Conservation (phyloP, 2,113 vertebrate genomes). For the Clupea harengus region DNA sequence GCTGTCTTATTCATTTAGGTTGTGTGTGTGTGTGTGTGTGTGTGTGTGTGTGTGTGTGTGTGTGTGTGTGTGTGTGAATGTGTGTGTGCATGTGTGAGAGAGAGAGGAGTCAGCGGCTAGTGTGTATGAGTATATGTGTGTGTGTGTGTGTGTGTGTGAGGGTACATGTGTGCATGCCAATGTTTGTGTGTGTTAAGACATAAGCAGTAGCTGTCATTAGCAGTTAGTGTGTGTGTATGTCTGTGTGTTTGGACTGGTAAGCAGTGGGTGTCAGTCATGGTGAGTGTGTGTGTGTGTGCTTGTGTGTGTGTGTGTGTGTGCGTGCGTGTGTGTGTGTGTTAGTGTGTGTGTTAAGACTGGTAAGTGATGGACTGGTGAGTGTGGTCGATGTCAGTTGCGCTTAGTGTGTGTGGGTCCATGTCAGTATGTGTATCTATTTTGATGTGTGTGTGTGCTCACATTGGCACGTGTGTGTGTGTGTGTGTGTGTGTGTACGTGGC, state of each 20-base stretch:
- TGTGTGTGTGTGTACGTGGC: constrained; percentile 15
- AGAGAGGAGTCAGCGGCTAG: no score
- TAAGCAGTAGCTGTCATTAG: no score
- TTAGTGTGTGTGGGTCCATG: background rate
- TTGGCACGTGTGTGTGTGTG: background rate
- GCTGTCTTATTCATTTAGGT: background rate
- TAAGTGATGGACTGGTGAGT: no score
- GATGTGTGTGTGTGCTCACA: background rate
- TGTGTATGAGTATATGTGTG: constrained; percentile 20
- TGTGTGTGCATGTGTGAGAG: no score
- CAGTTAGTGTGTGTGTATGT: no score
- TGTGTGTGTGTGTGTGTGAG: constrained; percentile 3
- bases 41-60: constrained; percentile 13
- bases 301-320: no score
- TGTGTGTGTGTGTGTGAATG: background rate
- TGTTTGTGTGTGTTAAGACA: background rate
- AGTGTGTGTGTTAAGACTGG: background rate
- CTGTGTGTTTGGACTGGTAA: background rate
- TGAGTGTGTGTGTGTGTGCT: no score
- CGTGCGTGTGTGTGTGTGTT: no score
- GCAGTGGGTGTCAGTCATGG: background rate
- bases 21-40: constrained; percentile 23
- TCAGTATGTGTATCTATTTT: no score
- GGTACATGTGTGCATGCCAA: constrained; percentile 13
- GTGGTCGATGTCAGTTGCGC: background rate